Conservation (phyloP, 2,797 vertebrate genomes). For the Pseudomugil tenellus region DNA sequence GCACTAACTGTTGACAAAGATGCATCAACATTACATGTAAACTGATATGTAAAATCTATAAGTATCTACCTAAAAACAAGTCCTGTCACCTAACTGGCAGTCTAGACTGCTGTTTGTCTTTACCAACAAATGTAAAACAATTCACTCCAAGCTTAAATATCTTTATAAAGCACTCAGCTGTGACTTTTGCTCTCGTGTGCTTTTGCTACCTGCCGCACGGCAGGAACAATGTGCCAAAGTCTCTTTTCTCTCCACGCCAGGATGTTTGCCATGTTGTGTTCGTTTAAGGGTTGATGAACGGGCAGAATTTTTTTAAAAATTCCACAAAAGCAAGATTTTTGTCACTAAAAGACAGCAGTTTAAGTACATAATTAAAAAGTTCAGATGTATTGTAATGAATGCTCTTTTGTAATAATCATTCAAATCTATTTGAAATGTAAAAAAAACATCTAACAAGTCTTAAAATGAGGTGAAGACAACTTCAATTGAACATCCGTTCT, state of each 20-base stretch:
- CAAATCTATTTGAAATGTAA: not conserved
- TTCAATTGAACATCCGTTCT: not conserved
- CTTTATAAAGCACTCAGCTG: conserved; percentile 53
- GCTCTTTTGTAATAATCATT: not conserved
- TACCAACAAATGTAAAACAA: conserved; percentile 68
- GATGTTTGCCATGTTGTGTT: not conserved
- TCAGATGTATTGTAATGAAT: too few species aligned
- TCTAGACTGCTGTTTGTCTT: conserved; percentile 50
- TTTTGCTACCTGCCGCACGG: conserved; percentile 33
- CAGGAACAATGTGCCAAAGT: conserved; percentile 69
- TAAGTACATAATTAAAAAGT: too few species aligned
- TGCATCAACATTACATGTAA: conserved; percentile 47
- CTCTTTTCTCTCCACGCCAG: conserved; percentile 1
- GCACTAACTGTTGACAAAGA: conserved; percentile 26
- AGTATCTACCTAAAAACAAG: conserved; percentile 51
- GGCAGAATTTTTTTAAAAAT: not conserved
- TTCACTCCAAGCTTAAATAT: conserved; percentile 38
- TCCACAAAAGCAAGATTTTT: too few species aligned
- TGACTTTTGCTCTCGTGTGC: conserved; percentile 39
- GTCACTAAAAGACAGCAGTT: not conserved
- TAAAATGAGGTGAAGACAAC: not conserved
- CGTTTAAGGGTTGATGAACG: too few species aligned
- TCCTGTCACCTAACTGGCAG: conserved; percentile 42
- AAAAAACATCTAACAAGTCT: not conserved
- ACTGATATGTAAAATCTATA: conserved; percentile 61